A percentile compares a stretch with the other conserved stretches of the same genome.
Evolutionary conservation across 2,888 invertebrate species (phyloP).

Genomic region (Catocala nupta): DNA sequence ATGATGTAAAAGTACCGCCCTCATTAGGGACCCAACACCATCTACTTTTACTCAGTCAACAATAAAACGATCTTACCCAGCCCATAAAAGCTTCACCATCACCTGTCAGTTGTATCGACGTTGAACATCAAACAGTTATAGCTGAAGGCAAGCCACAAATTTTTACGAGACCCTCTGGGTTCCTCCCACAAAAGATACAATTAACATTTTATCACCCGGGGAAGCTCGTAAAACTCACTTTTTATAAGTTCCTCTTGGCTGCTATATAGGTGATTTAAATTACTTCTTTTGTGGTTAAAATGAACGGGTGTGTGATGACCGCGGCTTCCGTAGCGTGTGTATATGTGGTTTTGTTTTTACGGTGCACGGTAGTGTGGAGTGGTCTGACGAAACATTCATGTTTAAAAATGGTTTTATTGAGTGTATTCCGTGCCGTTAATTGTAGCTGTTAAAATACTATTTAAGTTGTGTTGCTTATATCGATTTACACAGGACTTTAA

Average conservation of each 20-base stretch:
- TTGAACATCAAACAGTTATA: conserved; percentile 43
- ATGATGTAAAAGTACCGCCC: background rate
- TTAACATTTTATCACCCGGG: conserved; percentile 58
- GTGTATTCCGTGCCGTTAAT: too few species aligned
- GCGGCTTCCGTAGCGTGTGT: conserved; percentile 30
- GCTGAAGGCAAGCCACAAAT: conserved; percentile 46
- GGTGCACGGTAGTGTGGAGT: background rate
- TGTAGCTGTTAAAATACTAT: too few species aligned
- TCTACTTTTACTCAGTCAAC: background rate
- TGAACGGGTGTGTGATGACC: conserved; percentile 17
- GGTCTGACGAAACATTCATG: background rate
- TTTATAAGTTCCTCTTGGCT: conserved; percentile 40
- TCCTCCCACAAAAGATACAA: conserved; percentile 58
- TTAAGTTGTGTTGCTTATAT: too few species aligned
- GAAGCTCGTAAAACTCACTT: conserved; percentile 51
- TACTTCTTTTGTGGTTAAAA: conserved; percentile 41
- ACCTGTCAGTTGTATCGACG: conserved; percentile 35
- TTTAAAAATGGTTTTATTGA: background rate
- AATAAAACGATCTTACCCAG: conserved; percentile 25
- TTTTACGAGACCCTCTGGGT: conserved; percentile 53
- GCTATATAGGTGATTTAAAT: conserved; percentile 40
- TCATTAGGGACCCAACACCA: background rate
- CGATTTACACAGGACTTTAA: too few species aligned
- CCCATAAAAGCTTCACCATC: conserved; percentile 15
- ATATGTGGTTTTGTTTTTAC: conserved; percentile 4